Base-by-base conservation (phyloP, 2,888 invertebrate genomes). In the Drosophila acutilabella region DNA sequence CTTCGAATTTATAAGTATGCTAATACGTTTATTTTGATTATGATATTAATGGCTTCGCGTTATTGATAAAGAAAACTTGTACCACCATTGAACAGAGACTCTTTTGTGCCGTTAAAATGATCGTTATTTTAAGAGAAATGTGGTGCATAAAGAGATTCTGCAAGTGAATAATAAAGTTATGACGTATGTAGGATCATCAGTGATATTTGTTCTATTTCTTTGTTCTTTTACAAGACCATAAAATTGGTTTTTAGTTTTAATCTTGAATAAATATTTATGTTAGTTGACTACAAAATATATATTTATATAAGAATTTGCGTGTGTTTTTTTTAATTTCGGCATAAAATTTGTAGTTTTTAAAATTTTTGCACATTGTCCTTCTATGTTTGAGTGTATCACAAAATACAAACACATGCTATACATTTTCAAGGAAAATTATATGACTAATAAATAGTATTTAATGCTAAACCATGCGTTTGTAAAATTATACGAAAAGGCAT, bases 391-490 rank as follows among this genome's bases (percentile, higher is more conserved):
- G 44, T 30, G 38, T 23, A 57, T 40, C 38, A 26, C 7, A 40
- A 13, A 16, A 11, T 10, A 23, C 23, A 23, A 1, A 45, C 14
- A 57, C 8, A 57, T 18, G 8, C 23, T 36, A 30, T 2, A 18
- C n/a, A n/a, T 61, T 36, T 52, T 53, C 65, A 65, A 65, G 53
- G 60, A 60, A 52, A 60, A 41, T 3, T 20, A 13, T 60, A 48
- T 47, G 48, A 20, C n/a, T 33, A 53, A 40, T 45, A 53, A 38
- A 53, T 40, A 30, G 54, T 53, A 53, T 40, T 53, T 53, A 53
- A 45, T 61, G 26, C 38, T 13, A n/a, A 52, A 42, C 56, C 10
- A 50, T 42, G 48, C 36, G 36, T 53, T 23, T 41, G 47, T 36
- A 26, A 66, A 47, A 41, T 33, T 10, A 36, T 57, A 45, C 33